Evolutionary conservation across 2,113 vertebrate species (phyloP).

Genomic region (Athene noctua): DNA sequence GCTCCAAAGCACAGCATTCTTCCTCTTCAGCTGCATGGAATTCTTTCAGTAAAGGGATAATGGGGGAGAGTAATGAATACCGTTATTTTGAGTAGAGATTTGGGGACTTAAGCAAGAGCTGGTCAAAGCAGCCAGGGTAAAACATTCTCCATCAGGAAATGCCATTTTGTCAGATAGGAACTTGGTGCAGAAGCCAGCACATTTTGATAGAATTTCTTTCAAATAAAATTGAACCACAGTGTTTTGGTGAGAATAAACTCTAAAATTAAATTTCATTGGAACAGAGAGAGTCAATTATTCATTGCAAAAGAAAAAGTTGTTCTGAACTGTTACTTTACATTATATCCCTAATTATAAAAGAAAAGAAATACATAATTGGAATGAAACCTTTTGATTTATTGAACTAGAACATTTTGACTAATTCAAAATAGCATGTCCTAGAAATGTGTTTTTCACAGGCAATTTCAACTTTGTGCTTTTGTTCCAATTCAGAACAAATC

Average conservation of each 20-base stretch:
- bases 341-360: conserved; percentile 48
- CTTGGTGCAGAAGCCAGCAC: neutral
- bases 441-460: conserved; percentile 37
- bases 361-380: conserved; percentile 40
- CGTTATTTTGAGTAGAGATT: neutral
- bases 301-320: conserved; percentile 24
- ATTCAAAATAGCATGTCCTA: conserved; percentile 29
- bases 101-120: neutral
- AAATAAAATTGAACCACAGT: neutral
- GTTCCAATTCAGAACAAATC: neutral
- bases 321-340: conserved; percentile 36
- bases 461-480: conserved; percentile 26
- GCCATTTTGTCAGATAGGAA: neutral
- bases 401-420: conserved; percentile 55
- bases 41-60: neutral
- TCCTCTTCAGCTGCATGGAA: neutral
- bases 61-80: neutral
- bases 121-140: neutral
- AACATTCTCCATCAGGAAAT: neutral
- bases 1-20: neutral
- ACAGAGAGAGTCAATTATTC: neutral
- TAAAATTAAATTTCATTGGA: conserved; percentile 24
- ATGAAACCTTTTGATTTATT: conserved; percentile 52
- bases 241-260: conserved; percentile 25
- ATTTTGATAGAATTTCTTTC: neutral